Percentiles rank a stretch among this genome's conserved stretches.
These are phyloP conservation scores for Ctenicera cuprea DNA, from an alignment of 2,888 invertebrate genomes.

Conservation along the genomic window DNA sequence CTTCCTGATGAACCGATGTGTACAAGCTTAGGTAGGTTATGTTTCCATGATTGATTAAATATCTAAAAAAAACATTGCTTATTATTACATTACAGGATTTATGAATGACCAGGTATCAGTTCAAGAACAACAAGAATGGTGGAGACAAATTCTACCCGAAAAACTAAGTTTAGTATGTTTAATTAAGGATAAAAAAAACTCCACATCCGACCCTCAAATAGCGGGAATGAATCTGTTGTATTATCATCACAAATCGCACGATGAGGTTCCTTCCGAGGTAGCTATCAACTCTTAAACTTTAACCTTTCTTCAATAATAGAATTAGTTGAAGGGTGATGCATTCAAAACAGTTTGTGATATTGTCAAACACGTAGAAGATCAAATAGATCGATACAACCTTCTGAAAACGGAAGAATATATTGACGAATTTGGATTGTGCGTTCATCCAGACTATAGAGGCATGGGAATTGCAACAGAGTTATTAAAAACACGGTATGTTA, in stretches of 20 bases:
- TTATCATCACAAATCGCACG: slow-evolving; percentile 43
- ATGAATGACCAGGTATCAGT: slow-evolving; percentile 22
- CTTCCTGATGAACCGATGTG: slow-evolving; percentile 37
- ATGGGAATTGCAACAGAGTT: slow-evolving; percentile 45
- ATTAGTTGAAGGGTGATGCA: slow-evolving; percentile 31
- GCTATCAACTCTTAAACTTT: neutral
- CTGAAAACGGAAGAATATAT: slow-evolving; percentile 38
- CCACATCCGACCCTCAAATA: slow-evolving; percentile 16
- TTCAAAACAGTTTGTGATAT: slow-evolving; percentile 31
- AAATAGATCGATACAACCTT: slow-evolving; percentile 24
- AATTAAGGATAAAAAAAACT: slow-evolving; percentile 8
- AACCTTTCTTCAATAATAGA: neutral
- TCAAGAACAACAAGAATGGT: slow-evolving; percentile 26
- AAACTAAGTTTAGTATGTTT: slow-evolving; percentile 36
- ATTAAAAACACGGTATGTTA: slow-evolving; percentile 36
- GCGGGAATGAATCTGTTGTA: slow-evolving; percentile 38
- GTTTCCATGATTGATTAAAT: neutral
- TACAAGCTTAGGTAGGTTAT: slow-evolving; percentile 15
- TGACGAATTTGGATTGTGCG: slow-evolving; percentile 43
- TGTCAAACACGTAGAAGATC: slow-evolving; percentile 27
- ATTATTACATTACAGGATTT: slow-evolving; percentile 26
- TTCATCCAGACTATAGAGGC: slow-evolving; percentile 39
- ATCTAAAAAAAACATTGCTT: too few species aligned
- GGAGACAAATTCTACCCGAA: slow-evolving; percentile 27
- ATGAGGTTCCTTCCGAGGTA: slow-evolving; percentile 9